phyloP scores from a whole-genome alignment of 2,113 vertebrate genomes.

The Garra rufa region DNA sequence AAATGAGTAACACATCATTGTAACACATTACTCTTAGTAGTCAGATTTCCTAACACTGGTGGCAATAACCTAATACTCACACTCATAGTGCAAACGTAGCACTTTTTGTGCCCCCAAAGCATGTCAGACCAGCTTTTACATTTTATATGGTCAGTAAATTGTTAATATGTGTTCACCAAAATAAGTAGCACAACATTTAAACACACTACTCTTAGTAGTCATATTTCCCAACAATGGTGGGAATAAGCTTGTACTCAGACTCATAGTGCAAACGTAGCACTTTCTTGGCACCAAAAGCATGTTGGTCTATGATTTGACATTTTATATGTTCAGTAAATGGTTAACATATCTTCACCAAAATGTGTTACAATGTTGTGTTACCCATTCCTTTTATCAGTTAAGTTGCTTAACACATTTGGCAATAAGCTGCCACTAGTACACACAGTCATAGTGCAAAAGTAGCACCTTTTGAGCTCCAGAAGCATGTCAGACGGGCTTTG shows the following conservation, averaged over 20 bases:
- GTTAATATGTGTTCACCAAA: conserved; percentile 68
- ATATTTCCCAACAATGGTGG: neutral
- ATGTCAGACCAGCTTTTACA: neutral
- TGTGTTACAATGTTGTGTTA: too few relatives aligned
- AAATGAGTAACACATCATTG: too few relatives aligned
- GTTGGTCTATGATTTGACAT: neutral
- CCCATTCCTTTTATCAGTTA: too few relatives aligned
- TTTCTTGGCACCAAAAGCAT: neutral
- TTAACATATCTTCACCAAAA: neutral
- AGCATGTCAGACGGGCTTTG: neutral
- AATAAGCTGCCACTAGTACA: neutral
- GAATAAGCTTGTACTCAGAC: neutral
- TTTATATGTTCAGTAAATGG: conserved; percentile 61
- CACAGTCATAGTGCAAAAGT: neutral
- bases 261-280: neutral
- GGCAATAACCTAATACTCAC: too few relatives aligned
- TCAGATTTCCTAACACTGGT: too few relatives aligned
- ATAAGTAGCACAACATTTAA: too few relatives aligned
- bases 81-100: neutral
- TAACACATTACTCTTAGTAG: too few relatives aligned
- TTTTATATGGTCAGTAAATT: conserved; percentile 67
- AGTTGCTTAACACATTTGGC: neutral
- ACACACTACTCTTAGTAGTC: too few relatives aligned
- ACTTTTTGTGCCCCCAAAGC: neutral
- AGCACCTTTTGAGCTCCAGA: too few relatives aligned